These are phyloP conservation scores for Ptilorrhoa leucosticta DNA, from an alignment of 2,113 vertebrate genomes.

Conservation along the genomic window DNA sequence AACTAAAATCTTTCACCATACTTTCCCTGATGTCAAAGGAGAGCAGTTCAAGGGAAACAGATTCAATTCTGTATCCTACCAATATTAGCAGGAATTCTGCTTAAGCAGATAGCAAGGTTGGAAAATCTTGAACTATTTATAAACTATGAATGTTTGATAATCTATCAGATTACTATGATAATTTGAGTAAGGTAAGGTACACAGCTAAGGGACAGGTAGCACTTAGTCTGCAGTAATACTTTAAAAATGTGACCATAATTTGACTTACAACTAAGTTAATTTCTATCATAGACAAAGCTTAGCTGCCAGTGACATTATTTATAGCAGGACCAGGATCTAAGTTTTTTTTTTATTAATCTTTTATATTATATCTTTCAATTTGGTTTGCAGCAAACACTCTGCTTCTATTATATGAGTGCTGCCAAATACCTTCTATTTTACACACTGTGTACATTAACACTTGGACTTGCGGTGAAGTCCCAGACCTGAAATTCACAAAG, in stretches of 20 bases:
- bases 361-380: not conserved
- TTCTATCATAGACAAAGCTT: not conserved
- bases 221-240: not conserved
- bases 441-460: slow-evolving; percentile 15
- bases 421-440: not conserved
- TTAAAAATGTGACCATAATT: not conserved
- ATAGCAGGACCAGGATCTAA: not conserved
- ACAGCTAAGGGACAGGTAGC: not conserved
- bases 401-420: not conserved
- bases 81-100: not conserved
- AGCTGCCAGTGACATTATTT: not conserved
- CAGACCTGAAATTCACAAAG: slow-evolving; percentile 18
- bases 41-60: not conserved
- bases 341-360: not conserved
- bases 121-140: not conserved
- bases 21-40: not conserved
- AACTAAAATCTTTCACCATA: not conserved
- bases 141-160: not conserved
- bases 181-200: not conserved
- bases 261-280: not conserved
- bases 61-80: not conserved
- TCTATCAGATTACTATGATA: not conserved
- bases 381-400: not conserved
- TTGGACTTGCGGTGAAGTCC: not conserved
- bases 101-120: not conserved